phyloP scores from a whole-genome alignment of 2,797 vertebrate genomes.

The Gymnothorax reevesii region DNA sequence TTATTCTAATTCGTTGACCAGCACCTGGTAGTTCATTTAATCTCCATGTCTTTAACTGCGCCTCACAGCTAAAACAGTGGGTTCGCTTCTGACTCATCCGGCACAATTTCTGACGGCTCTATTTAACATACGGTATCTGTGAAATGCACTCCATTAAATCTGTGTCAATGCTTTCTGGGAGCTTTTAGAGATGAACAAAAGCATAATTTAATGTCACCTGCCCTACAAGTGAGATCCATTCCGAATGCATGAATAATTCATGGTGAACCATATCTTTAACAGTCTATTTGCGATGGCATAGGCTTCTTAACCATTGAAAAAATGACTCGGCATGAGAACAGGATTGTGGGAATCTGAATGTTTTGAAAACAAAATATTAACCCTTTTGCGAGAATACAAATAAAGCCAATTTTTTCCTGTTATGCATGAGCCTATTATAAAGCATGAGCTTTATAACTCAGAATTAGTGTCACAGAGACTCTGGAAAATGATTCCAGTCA shows the following conservation, averaged over 20 bases:
- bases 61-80: not conserved
- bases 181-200: too few species aligned
- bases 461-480: too few species aligned
- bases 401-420: not conserved
- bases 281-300: not conserved
- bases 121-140: not conserved
- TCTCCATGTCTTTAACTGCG: not conserved
- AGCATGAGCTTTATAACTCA: too few species aligned
- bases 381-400: not conserved
- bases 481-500: too few species aligned
- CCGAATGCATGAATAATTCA: not conserved
- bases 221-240: not conserved
- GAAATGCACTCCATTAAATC: too few species aligned
- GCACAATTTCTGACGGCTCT: not conserved
- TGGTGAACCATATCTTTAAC: not conserved
- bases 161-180: too few species aligned
- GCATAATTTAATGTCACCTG: not conserved
- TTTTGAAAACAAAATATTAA: not conserved
- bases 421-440: too few species aligned
- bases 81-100: not conserved
- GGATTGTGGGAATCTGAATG: not conserved
- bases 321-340: not conserved
- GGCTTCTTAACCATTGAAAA: not conserved
- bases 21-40: too few species aligned
- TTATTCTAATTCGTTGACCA: too few species aligned